Evolutionary conservation across 2,113 vertebrate species (phyloP).

Genomic region (Eulemur rufifrons): DNA sequence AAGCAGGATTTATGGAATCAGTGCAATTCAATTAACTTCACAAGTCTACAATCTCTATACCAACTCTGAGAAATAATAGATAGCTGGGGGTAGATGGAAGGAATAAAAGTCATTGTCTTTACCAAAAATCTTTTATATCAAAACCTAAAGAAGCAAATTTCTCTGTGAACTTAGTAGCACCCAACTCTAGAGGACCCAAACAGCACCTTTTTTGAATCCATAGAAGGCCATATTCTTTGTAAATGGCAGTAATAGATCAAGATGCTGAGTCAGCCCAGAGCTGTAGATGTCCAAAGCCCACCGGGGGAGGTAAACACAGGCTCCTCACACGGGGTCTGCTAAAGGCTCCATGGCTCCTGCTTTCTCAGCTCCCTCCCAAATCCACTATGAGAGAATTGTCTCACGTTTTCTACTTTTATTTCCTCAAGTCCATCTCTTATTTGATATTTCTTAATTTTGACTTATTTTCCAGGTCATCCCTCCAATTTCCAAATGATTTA

Average conservation of each 20-base stretch:
- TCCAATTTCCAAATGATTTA: conserved; percentile 63
- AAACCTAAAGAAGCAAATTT: not conserved
- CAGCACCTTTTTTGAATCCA: not conserved
- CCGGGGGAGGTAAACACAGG: too few species aligned
- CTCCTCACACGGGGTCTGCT: not conserved
- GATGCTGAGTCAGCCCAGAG: not conserved
- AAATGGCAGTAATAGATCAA: not conserved
- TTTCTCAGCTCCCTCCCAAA: not conserved
- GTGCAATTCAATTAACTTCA: not conserved
- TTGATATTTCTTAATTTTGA: conserved; percentile 60
- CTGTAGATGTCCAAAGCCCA: not conserved
- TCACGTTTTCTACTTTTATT: not conserved
- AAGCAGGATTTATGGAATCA: not conserved
- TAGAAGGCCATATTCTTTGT: not conserved
- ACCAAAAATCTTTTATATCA: not conserved
- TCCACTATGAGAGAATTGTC: not conserved
- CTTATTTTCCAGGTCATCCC: conserved; percentile 61
- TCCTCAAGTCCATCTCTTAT: conserved; percentile 20
- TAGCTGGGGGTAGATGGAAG: not conserved
- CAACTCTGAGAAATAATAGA: not conserved
- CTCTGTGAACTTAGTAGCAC: not conserved
- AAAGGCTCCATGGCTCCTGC: fast-evolving
- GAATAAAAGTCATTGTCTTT: not conserved
- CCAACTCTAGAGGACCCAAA: not conserved
- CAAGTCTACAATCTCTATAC: not conserved